phyloP scores from a whole-genome alignment of 2,888 invertebrate genomes.

The Punctoribates punctum region DNA sequence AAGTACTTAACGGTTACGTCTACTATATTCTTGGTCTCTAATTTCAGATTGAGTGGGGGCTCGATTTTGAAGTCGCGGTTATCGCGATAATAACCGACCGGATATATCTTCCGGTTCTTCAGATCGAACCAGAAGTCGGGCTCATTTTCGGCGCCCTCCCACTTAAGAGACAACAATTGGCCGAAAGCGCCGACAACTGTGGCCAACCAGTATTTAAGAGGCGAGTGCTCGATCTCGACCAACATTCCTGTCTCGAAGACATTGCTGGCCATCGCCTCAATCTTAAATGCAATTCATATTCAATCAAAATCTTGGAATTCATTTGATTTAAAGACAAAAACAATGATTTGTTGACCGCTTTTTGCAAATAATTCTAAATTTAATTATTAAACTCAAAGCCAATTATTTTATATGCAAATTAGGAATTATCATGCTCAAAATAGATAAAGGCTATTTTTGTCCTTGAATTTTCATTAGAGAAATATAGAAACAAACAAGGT shows the following conservation, averaged over 20 bases:
- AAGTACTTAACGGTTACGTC: conserved; percentile 34
- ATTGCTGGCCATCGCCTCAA: conserved; percentile 37
- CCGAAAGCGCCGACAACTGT: conserved; percentile 34
- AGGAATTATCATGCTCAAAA: no score
- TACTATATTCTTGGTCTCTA: conserved; percentile 24
- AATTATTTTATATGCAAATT: no score
- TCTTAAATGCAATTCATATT: conserved; percentile 2
- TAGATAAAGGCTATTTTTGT: no score
- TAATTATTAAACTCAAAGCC: no score
- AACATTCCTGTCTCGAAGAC: conserved; percentile 39
- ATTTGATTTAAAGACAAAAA: not conserved
- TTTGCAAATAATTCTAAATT: no score
- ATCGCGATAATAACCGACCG: conserved; percentile 37
- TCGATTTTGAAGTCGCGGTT: conserved; percentile 31
- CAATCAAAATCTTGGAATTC: not conserved
- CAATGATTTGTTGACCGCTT: not conserved
- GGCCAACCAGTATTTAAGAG: conserved; percentile 42
- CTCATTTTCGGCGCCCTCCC: conserved; percentile 30
- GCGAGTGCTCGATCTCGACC: conserved; percentile 42
- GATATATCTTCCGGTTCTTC: conserved; percentile 36
- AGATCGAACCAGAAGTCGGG: conserved; percentile 41
- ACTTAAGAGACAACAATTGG: conserved; percentile 37
- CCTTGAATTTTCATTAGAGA: no score
- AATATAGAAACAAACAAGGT: no score
- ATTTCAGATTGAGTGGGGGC: conserved; percentile 28